Percentiles rank a stretch among this genome's conserved stretches.
phyloP scores from a whole-genome alignment of 2,888 invertebrate species.

The Eurytoma adleriae region DNA sequence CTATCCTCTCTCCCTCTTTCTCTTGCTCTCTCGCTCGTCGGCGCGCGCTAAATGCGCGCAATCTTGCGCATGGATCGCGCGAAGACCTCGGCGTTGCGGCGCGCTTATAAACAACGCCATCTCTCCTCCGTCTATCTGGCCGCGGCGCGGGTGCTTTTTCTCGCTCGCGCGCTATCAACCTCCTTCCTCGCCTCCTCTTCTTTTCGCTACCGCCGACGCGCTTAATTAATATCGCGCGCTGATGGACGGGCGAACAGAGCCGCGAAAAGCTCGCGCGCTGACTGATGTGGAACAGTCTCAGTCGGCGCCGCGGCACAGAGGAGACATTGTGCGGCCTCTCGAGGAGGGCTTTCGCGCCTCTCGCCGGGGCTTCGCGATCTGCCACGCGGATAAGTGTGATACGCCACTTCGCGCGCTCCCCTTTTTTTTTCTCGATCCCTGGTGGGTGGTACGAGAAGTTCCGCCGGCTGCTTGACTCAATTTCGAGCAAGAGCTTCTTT shows the following conservation, averaged over 20 bases:
- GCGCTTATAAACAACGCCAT: conserved; percentile 74
- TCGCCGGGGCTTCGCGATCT: conserved; percentile 30
- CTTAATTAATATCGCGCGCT: conserved; percentile 75
- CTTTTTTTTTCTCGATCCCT: conserved; percentile 19
- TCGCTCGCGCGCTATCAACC: conserved; percentile 41
- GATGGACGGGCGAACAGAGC: background rate
- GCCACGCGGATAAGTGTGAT: conserved; percentile 46
- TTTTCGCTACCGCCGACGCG: conserved; percentile 60
- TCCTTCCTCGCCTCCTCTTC: conserved; percentile 36
- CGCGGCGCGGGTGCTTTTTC: background rate
- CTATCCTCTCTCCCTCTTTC: conserved; percentile 38
- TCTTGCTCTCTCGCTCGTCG: conserved; percentile 32
- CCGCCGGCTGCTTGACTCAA: background rate
- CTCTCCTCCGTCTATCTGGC: conserved; percentile 58
- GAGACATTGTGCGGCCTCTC: conserved; percentile 64
- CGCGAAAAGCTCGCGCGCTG: conserved; percentile 29
- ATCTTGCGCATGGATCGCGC: conserved; percentile 67
- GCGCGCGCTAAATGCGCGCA: conserved; percentile 57
- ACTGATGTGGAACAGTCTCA: conserved; percentile 49
- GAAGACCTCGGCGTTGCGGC: background rate
- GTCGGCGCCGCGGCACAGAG: conserved; percentile 61
- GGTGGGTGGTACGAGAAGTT: background rate
- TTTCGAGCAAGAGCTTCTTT: background rate
- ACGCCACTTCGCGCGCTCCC: conserved; percentile 21
- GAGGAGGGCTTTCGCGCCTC: conserved; percentile 11